phyloP scores from a whole-genome alignment of 1,140 invertebrate genomes.

The Neocloeon triangulifer region DNA sequence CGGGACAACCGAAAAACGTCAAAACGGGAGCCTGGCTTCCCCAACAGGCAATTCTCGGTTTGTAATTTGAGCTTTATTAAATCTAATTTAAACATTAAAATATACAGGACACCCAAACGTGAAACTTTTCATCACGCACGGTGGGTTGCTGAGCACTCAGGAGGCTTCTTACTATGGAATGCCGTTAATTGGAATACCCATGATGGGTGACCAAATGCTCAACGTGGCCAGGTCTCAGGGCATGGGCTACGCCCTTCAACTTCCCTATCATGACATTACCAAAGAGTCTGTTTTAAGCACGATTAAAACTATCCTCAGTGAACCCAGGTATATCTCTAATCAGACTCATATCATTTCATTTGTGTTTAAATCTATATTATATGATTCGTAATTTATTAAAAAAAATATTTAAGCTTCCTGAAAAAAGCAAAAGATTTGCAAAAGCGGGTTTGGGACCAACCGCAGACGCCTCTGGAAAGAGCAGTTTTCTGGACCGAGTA shows the following conservation, averaged over 20 bases:
- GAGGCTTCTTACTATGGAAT: constrained; percentile 17
- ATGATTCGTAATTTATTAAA: no score
- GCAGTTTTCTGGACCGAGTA: constrained; percentile 16
- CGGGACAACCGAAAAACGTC: constrained; percentile 26
- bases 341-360: no score
- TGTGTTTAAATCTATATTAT: no score
- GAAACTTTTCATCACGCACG: constrained; percentile 19
- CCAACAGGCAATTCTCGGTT: constrained; percentile 38
- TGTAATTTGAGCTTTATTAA: constrained; percentile 4
- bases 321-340: no score
- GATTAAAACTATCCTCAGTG: constrained; percentile 6
- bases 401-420: no score
- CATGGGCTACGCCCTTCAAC: constrained; percentile 3
- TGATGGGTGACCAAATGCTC: constrained; percentile 17
- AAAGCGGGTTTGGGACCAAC: constrained; percentile 7
- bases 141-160: constrained; percentile 17
- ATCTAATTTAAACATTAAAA: not conserved
- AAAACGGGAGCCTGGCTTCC: constrained; percentile 38
- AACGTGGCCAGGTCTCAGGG: constrained; percentile 11
- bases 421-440: constrained; percentile 8
- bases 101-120: constrained; percentile 13
- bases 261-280: constrained; percentile 7
- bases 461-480: constrained; percentile 10
- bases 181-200: constrained; percentile 18
- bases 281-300: constrained; percentile 5